Percentiles rank a stretch among this genome's conserved stretches.
phyloP scores from a whole-genome alignment of 2,888 invertebrate species.

The Leuctra nigra region DNA sequence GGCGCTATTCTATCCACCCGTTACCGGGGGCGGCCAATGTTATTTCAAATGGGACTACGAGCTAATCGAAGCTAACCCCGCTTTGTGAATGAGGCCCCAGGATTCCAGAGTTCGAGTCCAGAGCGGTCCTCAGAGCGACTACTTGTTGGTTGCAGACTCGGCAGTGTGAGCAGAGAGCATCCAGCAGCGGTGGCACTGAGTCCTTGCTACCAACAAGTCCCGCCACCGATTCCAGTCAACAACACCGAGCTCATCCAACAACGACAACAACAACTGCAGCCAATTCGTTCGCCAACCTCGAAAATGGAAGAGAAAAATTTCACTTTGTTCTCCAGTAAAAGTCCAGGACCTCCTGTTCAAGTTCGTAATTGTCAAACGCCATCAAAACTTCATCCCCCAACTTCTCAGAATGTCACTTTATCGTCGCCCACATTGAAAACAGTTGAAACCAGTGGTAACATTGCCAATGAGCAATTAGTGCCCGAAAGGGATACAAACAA shows the following conservation, averaged over 20 bases:
- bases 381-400: conserved; percentile 18
- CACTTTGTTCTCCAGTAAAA: conserved; percentile 19
- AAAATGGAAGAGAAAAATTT: conserved; percentile 33
- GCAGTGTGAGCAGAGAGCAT: conserved; percentile 38
- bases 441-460: conserved; percentile 7
- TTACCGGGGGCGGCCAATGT: too few relatives aligned
- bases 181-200: conserved; percentile 15
- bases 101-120: too few relatives aligned
- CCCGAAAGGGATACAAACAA: conserved; percentile 48
- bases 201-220: conserved; percentile 21
- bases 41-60: too few relatives aligned
- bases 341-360: conserved; percentile 19
- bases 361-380: conserved; percentile 24
- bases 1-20: too few relatives aligned
- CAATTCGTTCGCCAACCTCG: conserved; percentile 7
- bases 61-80: too few relatives aligned
- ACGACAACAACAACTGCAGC: conserved; percentile 17
- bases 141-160: conserved; percentile 35
- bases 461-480: conserved; percentile 42
- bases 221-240: background rate
- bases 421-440: conserved; percentile 35
- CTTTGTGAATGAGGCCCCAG: too few relatives aligned
- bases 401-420: conserved; percentile 9
- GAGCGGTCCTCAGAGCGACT: too few relatives aligned
- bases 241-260: background rate